These are phyloP conservation scores for Trachelus troglodyta DNA, from an alignment of 2,888 invertebrate species.

Conservation along the genomic window DNA sequence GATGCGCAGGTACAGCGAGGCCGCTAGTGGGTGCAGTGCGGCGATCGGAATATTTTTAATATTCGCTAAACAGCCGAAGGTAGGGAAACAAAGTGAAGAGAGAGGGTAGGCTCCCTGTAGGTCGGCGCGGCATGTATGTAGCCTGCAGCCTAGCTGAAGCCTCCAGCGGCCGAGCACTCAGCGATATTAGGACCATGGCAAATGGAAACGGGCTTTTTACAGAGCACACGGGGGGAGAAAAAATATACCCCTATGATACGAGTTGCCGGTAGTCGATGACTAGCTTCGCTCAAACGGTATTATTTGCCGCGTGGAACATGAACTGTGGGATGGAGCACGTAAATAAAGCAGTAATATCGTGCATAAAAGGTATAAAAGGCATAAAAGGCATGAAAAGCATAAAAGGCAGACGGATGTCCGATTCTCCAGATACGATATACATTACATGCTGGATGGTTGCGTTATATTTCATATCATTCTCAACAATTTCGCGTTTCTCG, in stretches of 20 bases:
- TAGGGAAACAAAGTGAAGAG: not conserved
- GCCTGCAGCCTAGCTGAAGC: not conserved
- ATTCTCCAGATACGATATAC: too few relatives aligned
- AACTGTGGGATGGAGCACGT: not conserved
- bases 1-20: too few relatives aligned
- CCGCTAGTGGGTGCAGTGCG: not conserved
- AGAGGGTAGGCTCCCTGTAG: not conserved
- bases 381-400: too few relatives aligned
- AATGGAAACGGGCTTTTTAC: conserved; percentile 5
- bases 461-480: too few relatives aligned
- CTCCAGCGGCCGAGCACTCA: conserved; percentile 45
- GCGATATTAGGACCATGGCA: conserved; percentile 48
- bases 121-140: not conserved
- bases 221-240: conserved; percentile 5
- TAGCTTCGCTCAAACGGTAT: not conserved
- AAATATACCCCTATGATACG: not conserved
- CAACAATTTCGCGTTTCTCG: too few relatives aligned
- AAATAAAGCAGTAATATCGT: conserved; percentile 8
- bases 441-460: too few relatives aligned
- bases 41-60: conserved; percentile 20
- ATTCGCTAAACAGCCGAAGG: conserved; percentile 24
- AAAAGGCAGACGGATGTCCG: too few relatives aligned
- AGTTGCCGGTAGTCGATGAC: not conserved
- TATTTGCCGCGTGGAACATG: not conserved
- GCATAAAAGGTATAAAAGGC: not conserved